Conservation (phyloP, 2,888 invertebrate genomes). For the Carabus problematicus region DNA sequence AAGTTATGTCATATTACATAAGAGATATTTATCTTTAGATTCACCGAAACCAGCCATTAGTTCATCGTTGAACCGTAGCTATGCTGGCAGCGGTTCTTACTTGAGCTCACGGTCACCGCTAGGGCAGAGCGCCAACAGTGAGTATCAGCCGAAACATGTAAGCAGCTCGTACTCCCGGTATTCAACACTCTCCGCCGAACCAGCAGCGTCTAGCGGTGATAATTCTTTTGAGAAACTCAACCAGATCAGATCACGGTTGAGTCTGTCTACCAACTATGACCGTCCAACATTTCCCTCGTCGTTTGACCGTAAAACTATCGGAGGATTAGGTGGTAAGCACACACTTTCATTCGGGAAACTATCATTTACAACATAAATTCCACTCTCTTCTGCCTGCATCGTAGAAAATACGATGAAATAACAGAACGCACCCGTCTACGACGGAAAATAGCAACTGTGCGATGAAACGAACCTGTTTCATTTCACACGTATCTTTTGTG, state of each 20-base stretch:
- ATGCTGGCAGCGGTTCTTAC: constrained; percentile 53
- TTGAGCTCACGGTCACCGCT: constrained; percentile 9
- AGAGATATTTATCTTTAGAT: too few relatives aligned
- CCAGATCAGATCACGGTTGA: constrained; percentile 66
- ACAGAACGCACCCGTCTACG: too few relatives aligned
- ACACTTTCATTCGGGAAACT: too few relatives aligned
- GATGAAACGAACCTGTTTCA: too few relatives aligned
- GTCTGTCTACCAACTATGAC: constrained; percentile 58
- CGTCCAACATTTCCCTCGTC: constrained; percentile 47
- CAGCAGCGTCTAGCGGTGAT: constrained; percentile 44
- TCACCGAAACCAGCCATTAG: constrained; percentile 10
- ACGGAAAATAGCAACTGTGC: too few relatives aligned
- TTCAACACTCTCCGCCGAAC: not conserved
- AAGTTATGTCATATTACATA: not conserved
- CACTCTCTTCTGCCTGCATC: too few relatives aligned
- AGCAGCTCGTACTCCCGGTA: not conserved
- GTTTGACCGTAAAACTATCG: constrained; percentile 28
- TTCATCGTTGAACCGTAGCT: constrained; percentile 54
- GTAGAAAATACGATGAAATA: too few relatives aligned
- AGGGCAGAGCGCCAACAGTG: constrained; percentile 9
- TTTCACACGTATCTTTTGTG: too few relatives aligned
- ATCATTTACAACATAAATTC: too few relatives aligned
- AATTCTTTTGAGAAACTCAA: constrained; percentile 64
- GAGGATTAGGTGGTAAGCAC: constrained; percentile 2
- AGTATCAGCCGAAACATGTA: not conserved